Evolutionary conservation across 2,797 vertebrate genomes (phyloP), one percentile per base, ranked within the genome.

Genomic region (Pipistrellus nathusii): DNA sequence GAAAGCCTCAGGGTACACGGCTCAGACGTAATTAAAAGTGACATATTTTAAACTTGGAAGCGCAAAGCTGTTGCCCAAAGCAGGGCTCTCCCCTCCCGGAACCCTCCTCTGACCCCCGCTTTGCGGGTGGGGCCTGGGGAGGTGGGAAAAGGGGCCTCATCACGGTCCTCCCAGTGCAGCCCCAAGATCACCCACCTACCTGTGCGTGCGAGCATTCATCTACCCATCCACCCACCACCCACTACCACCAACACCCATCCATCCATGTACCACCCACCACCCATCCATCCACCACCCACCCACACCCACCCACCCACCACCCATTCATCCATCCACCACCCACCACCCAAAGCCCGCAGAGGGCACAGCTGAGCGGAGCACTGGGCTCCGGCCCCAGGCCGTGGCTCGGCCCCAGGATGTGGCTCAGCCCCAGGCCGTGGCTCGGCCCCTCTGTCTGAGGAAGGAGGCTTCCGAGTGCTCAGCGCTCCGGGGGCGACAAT

Each of bases 401-500:
- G 38, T 38, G 38, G 38, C 38, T n/a, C 59, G 72, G 69, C 55
- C 59, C 71, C 44, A 69, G 82, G 62, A 84, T 71, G 0, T 0
- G 10, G 21, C 23, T 69, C 38, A 5, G 38, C 38, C 38, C 38
- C 38, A 38, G 38, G 38, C 38, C 38, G 38, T 38, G 38, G 38
- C 38, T 44, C 18, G 59, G 10, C 25, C 6, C 86, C 88, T 93
- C 1, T 0, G 12, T 0, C 86, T 68, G 80, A 73, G 96, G 93
- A 92, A 95, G 94, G 85, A 46, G 86, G 92, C 78, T 86, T 18
- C 93, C 75, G 30, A 91, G 94, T 95, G 92, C 96, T 97, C 96
- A 96, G 97, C 81, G 96, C 93, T 96, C 85, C 97, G 94, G 95
- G 97, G 96, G 96, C 51, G 91, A 96, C 95, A 97, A 96, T 97